Percentiles rank a stretch among this genome's conserved stretches.
Conservation (phyloP, 1,140 invertebrate genomes). For the Archivesica marissinica region DNA sequence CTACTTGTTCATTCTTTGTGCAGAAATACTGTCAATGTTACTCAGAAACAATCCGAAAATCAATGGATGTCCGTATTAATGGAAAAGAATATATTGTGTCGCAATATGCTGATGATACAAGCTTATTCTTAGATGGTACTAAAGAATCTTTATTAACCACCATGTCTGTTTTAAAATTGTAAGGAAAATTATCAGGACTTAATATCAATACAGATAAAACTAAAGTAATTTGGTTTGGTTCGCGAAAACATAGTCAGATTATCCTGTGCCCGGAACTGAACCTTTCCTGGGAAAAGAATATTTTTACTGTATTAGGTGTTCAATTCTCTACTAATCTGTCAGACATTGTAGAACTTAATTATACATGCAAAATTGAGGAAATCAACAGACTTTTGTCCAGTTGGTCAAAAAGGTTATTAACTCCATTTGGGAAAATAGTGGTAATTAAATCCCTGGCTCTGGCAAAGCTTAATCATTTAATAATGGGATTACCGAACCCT, state of each 20-base stretch:
- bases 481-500: not conserved
- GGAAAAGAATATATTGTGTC: conserved; percentile 15
- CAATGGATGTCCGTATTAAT: too few species aligned
- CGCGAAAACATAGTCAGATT: not conserved
- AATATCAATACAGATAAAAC: conserved; percentile 31
- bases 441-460: not conserved
- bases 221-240: conserved; percentile 30
- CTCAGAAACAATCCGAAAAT: conserved; percentile 7
- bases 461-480: not conserved
- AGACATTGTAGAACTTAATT: not conserved
- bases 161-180: not conserved
- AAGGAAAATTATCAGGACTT: not conserved
- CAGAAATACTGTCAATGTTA: conserved; percentile 19
- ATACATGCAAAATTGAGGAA: conserved; percentile 5
- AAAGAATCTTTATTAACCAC: conserved; percentile 5
- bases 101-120: conserved; percentile 15
- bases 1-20: conserved; percentile 55
- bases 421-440: not conserved
- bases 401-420: conserved; percentile 1
- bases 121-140: conserved; percentile 5
- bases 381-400: not conserved
- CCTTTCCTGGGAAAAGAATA: not conserved
- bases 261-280: not conserved
- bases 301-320: conserved; percentile 5
- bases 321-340: not conserved